These are phyloP conservation scores for Phaonia tiefii DNA, from an alignment of 2,888 invertebrate species.

Conservation along the genomic window DNA sequence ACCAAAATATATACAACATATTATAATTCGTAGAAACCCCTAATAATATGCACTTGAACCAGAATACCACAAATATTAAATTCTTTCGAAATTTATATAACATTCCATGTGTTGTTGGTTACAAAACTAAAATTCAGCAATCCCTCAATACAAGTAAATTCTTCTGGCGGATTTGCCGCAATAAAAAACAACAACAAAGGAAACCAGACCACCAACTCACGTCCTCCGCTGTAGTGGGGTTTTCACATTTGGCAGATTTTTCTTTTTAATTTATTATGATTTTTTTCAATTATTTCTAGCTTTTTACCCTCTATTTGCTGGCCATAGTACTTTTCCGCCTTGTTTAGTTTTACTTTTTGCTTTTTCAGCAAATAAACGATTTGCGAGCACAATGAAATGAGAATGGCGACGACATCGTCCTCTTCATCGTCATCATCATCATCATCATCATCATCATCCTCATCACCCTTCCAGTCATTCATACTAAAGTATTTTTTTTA, in stretches of 20 bases:
- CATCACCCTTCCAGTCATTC: no score
- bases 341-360: slow-evolving; percentile 30
- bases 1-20: neutral
- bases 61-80: neutral
- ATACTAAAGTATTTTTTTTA: no score
- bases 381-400: slow-evolving; percentile 20
- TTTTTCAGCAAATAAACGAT: slow-evolving; percentile 44
- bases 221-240: no score
- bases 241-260: neutral
- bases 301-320: neutral
- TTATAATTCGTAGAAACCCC: neutral
- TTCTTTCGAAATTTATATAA: neutral
- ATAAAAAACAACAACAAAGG: no score
- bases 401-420: neutral
- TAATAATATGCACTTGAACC: slow-evolving; percentile 41
- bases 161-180: neutral
- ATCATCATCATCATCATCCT: no score
- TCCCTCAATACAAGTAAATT: no score
- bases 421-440: neutral
- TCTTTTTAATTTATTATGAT: slow-evolving; percentile 12
- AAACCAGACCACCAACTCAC: no score
- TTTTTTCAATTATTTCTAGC: slow-evolving; percentile 25
- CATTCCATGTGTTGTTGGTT: neutral
- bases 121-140: neutral
- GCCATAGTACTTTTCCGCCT: slow-evolving; percentile 32